Conservation (phyloP, 2,888 invertebrate species). For the Dyspetes luteomarginatus region DNA sequence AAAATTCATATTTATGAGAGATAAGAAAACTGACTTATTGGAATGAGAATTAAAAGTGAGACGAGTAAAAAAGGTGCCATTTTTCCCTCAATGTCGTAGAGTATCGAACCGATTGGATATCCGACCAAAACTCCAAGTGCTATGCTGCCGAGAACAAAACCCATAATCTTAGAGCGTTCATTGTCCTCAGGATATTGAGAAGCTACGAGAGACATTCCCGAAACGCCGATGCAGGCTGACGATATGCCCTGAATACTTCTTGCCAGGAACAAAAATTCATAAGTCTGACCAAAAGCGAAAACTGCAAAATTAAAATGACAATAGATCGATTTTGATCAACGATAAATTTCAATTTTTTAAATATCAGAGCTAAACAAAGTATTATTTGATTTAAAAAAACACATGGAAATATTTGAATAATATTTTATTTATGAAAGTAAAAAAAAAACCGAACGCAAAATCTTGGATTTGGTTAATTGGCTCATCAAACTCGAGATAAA, state of each 20-base stretch:
- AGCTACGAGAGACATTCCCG: conserved; percentile 93
- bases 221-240: conserved; percentile 91
- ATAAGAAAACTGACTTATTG: conserved; percentile 73
- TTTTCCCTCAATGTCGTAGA: conserved; percentile 91
- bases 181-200: conserved; percentile 84
- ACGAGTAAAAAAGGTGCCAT: conserved; percentile 90
- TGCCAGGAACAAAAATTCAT: conserved; percentile 88
- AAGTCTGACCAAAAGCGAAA: conserved; percentile 90
- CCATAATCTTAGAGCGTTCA: conserved; percentile 89
- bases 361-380: neutral
- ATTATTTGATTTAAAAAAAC: neutral
- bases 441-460: neutral
- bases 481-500: too few species aligned
- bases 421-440: neutral
- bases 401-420: neutral
- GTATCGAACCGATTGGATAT: conserved; percentile 91
- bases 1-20: neutral
- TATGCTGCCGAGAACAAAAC: conserved; percentile 91
- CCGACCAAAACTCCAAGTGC: conserved; percentile 92
- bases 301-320: conserved; percentile 84
- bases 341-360: neutral
- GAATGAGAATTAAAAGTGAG: conserved; percentile 85
- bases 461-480: too few species aligned
- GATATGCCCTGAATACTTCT: conserved; percentile 92
- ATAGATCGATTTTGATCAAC: neutral